These are phyloP conservation scores for Strix uralensis DNA, from an alignment of 2,113 vertebrate genomes.

Conservation along the genomic window DNA sequence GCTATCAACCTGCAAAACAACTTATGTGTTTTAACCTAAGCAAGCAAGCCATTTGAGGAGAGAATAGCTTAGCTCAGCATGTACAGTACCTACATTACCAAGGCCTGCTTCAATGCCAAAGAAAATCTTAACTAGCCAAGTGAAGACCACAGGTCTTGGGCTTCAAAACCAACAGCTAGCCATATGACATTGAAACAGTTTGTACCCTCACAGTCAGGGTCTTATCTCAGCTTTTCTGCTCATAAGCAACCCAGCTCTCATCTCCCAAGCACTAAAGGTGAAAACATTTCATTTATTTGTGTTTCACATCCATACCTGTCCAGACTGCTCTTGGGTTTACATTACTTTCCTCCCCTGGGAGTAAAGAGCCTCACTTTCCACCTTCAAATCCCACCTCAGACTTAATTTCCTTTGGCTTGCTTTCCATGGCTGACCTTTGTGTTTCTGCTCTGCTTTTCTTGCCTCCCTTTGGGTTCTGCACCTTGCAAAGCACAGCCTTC, in stretches of 20 bases:
- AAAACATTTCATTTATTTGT: not conserved
- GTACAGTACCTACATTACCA: not conserved
- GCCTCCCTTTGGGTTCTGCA: not conserved
- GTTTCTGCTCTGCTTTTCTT: not conserved
- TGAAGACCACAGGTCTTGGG: not conserved
- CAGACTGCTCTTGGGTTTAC: not conserved
- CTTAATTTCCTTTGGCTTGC: not conserved
- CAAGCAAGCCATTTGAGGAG: not conserved
- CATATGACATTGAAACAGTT: accelerated
- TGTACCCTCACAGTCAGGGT: not conserved
- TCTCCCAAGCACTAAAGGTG: not conserved
- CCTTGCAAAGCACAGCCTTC: not conserved
- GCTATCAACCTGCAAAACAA: not conserved
- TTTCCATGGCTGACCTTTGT: not conserved
- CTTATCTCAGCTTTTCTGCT: not conserved
- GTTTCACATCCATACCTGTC: not conserved
- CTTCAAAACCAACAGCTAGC: not conserved
- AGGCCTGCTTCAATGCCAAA: not conserved
- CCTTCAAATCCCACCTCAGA: not conserved
- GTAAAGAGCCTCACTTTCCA: not conserved
- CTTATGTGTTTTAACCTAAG: not conserved
- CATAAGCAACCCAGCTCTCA: not conserved
- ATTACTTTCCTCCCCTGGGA: not conserved
- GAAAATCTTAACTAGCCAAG: not conserved
- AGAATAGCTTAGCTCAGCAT: not conserved